phyloP scores from a whole-genome alignment of 2,113 vertebrate genomes.

The Stictonetta naevosa region DNA sequence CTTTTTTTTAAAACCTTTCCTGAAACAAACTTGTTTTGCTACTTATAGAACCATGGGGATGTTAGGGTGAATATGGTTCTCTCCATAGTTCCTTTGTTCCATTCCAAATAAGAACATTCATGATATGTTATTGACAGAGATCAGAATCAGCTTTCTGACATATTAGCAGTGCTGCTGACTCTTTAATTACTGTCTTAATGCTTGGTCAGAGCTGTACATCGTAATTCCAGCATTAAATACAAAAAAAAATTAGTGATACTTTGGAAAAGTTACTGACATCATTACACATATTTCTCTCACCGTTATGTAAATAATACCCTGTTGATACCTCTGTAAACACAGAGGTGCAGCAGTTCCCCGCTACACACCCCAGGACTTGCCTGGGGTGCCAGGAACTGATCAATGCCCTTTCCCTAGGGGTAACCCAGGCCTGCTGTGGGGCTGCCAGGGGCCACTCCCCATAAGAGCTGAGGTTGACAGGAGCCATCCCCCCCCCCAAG shows the following conservation, averaged over 20 bases:
- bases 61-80: neutral
- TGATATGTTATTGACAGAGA: neutral
- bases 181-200: neutral
- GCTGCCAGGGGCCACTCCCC: no score
- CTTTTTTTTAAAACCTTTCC: no score
- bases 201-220: neutral
- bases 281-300: neutral
- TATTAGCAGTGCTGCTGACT: neutral
- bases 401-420: neutral
- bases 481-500: no score
- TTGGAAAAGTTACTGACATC: neutral
- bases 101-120: neutral
- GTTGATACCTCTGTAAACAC: neutral
- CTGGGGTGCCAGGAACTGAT: neutral
- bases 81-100: neutral
- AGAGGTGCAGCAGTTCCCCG: neutral
- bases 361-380: fast-evolving
- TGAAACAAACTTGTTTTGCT: neutral
- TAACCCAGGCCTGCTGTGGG: fast-evolving
- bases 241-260: no score
- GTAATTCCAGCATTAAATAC: neutral
- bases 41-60: neutral
- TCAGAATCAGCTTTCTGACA: neutral
- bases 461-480: no score
- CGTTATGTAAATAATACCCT: neutral